Percentiles rank a stretch among this genome's conserved stretches.
These are phyloP conservation scores for Chiridota heheva DNA, from an alignment of 35 echinoderm and acorn worm species.

Conservation along the genomic window DNA sequence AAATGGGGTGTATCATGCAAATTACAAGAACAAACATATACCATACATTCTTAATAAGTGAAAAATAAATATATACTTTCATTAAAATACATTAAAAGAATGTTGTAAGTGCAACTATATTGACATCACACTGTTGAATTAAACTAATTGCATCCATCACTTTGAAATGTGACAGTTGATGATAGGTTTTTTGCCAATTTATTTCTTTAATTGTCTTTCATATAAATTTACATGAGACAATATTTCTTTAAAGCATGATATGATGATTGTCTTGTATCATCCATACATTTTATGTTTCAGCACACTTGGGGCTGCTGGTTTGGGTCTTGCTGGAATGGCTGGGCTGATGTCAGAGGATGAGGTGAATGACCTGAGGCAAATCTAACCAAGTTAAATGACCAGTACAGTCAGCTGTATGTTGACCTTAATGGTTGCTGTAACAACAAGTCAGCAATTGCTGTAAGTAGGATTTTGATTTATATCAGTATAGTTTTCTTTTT, in stretches of 20 bases:
- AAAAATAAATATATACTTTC: no score
- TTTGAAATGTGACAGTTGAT: slow-evolving; percentile 12
- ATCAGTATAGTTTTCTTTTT: background rate
- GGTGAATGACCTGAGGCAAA: slow-evolving; percentile 34
- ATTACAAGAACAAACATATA: no score
- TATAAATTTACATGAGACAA: slow-evolving; percentile 11
- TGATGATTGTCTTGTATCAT: background rate
- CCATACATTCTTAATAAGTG: no score
- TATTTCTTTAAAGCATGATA: background rate
- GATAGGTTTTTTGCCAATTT: background rate
- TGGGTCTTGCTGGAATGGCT: background rate
- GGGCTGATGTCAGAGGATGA: slow-evolving; percentile 6
- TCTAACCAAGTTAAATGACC: slow-evolving; percentile 48
- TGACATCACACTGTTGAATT: no score
- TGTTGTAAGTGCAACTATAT: no score
- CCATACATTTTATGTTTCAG: background rate
- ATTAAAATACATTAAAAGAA: no score
- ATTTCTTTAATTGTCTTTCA: background rate
- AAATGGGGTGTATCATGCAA: no score
- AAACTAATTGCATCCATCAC: slow-evolving; percentile 9
- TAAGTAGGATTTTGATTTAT: slow-evolving; percentile 11
- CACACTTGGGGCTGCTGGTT: background rate
- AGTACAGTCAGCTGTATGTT: slow-evolving; percentile 45
- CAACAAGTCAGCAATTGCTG: slow-evolving; percentile 57
- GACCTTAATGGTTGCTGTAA: slow-evolving; percentile 68